phyloP scores from a whole-genome alignment of 2,888 invertebrate species.

The Pyrrhosoma nymphula region DNA sequence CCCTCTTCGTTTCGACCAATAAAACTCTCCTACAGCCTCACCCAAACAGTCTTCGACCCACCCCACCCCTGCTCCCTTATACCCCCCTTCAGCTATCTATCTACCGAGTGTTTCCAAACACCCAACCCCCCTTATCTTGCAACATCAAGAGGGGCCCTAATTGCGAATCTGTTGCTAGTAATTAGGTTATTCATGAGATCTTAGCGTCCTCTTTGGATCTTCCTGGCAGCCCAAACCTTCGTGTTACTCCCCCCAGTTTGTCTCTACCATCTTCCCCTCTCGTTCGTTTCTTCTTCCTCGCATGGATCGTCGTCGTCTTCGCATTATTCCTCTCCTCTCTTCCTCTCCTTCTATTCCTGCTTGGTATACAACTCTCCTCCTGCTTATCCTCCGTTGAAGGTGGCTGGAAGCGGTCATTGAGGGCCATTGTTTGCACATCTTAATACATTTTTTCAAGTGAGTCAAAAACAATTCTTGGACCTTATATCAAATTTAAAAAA shows the following conservation, averaged over 20 bases:
- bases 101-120: constrained; percentile 45
- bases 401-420: no score
- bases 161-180: constrained; percentile 65
- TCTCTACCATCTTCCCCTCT: background rate
- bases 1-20: constrained; percentile 1
- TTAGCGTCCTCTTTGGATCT: constrained; percentile 48
- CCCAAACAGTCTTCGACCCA: background rate
- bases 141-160: constrained; percentile 62
- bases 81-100: background rate
- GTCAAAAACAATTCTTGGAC: no score
- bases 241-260: no score
- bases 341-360: background rate
- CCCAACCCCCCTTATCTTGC: constrained; percentile 52
- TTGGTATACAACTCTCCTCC: background rate
- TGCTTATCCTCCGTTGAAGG: background rate
- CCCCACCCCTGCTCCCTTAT: background rate
- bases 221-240: background rate
- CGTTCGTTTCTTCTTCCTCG: background rate
- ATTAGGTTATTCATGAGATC: constrained; percentile 67
- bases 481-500: no score
- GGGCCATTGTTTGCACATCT: no score
- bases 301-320: background rate
- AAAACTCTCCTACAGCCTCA: background rate
- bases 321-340: background rate
- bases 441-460: no score